Base-by-base conservation (phyloP, 92 coral and sea anemone species). In the Scolanthus callimorphus region DNA sequence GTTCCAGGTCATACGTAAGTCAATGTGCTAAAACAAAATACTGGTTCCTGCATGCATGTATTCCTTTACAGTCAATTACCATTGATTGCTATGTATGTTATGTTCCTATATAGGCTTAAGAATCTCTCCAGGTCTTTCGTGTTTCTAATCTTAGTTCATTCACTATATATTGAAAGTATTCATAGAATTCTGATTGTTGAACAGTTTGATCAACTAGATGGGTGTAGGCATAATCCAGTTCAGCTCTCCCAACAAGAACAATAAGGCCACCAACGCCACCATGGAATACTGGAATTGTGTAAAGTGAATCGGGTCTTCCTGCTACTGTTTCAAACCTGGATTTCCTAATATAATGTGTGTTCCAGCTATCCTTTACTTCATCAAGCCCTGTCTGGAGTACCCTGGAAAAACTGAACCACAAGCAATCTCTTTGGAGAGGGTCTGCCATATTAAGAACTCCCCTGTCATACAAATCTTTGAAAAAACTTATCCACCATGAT, bases 401-500 rank as follows among this genome's bases (percentile, higher is more conserved):
- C 30, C 43, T 51, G 30, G 81, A 25, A 57, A 74, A 55, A 39
- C 73, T 38, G 43, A 74, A 74, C 74, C 81, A 65, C 59, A 74
- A 59, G 27, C 67, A 55, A 20, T 74, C 81, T 31, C 23, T 15
- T 26, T 65, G 67, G 13, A 78, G 39, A 3, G 39, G 51, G 49
- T 44, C 43, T 25, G 65, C 63, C 27, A 46, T 67, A 50, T 44
- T 65, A 31, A 43, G 50, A 24, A 39, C 49, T 17, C 47, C 67
- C 20, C 31, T 27, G 31, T 74, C 67, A 38, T 53, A 62, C 55
- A 74, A 47, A 34, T 64, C 81, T 56, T 65, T 65, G 39, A 74
- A 65, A 39, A 74, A 56, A 49, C 47, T 65, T 2, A 74, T 65
- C 67, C 85, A 71, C 85, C 85, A 72, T 27, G 69, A 49, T 19